phyloP scores from a whole-genome alignment of 2,797 vertebrate species.

The Sebastes flavidus region DNA sequence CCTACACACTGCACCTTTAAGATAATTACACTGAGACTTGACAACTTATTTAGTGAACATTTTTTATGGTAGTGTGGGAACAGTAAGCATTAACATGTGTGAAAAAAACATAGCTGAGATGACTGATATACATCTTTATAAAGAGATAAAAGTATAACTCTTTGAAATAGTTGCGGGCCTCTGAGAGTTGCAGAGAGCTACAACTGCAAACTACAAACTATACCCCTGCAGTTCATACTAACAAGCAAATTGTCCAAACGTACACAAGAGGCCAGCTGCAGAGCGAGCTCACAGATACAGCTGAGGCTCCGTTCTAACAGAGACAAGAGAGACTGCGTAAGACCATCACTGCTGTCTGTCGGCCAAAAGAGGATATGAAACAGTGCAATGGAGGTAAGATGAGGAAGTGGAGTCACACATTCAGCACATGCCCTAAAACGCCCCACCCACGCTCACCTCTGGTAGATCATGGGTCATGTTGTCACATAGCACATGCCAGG shows the following conservation, averaged over 20 bases:
- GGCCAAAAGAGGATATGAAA: conserved; percentile 79
- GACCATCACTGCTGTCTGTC: conserved; percentile 40
- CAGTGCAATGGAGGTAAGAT: conserved; percentile 50
- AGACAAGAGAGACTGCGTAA: conserved; percentile 27
- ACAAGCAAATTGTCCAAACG: conserved; percentile 27
- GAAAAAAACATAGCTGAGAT: not conserved
- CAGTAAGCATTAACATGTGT: not conserved
- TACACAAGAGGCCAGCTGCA: conserved; percentile 32
- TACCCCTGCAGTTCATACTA: conserved; percentile 28
- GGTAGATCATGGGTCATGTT: conserved; percentile 73
- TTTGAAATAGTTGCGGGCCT: not conserved
- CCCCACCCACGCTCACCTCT: conserved; percentile 72
- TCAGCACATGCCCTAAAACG: conserved; percentile 72
- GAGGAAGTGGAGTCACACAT: conserved; percentile 81
- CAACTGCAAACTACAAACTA: not conserved
- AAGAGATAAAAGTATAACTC: not conserved
- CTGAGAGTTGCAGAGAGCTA: not conserved
- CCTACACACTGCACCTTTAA: too few relatives aligned
- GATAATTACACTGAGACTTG: not conserved
- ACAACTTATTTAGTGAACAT: not conserved
- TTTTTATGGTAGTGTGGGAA: not conserved
- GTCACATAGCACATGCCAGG: conserved; percentile 67
- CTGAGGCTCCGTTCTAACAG: conserved; percentile 8
- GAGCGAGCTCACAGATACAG: conserved; percentile 10
- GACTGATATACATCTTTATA: not conserved